A percentile compares a stretch with the other conserved stretches of the same genome.
These are phyloP conservation scores for Empis livida DNA, from an alignment of 2,888 invertebrate genomes.

Conservation along the genomic window DNA sequence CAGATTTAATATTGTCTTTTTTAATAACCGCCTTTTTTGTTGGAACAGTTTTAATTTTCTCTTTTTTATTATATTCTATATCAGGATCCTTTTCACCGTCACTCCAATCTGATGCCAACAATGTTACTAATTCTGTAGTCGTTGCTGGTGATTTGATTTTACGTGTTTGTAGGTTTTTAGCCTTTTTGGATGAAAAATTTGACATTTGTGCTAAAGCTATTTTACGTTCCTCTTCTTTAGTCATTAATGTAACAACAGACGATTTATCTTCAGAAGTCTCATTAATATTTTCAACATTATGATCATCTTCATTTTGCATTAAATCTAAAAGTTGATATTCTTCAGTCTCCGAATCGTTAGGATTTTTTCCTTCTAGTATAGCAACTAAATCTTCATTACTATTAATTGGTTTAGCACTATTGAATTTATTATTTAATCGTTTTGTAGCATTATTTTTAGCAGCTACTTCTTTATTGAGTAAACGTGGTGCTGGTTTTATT, in stretches of 20 bases:
- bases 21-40: not conserved
- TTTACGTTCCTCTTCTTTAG: conserved; percentile 26
- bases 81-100: conserved; percentile 23
- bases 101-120: conserved; percentile 33
- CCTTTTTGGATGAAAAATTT: conserved; percentile 12
- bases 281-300: not conserved
- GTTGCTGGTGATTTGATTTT: conserved; percentile 16
- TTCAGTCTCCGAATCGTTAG: not conserved
- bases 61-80: conserved; percentile 1
- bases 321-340: not conserved
- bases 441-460: not conserved
- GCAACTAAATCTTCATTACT: not conserved
- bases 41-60: conserved; percentile 1
- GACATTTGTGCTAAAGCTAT: conserved; percentile 29
- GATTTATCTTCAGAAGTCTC: conserved; percentile 2
- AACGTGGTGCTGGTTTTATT: not conserved
- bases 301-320: no score
- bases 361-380: not conserved
- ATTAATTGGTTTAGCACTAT: not conserved
- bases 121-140: conserved; percentile 22
- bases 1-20: not conserved
- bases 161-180: conserved; percentile 16
- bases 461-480: not conserved
- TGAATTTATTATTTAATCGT: not conserved
- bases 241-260: conserved; percentile 15